These are phyloP conservation scores for Myrmophylax atrothorax DNA, from an alignment of 2,113 vertebrate species.

Conservation along the genomic window DNA sequence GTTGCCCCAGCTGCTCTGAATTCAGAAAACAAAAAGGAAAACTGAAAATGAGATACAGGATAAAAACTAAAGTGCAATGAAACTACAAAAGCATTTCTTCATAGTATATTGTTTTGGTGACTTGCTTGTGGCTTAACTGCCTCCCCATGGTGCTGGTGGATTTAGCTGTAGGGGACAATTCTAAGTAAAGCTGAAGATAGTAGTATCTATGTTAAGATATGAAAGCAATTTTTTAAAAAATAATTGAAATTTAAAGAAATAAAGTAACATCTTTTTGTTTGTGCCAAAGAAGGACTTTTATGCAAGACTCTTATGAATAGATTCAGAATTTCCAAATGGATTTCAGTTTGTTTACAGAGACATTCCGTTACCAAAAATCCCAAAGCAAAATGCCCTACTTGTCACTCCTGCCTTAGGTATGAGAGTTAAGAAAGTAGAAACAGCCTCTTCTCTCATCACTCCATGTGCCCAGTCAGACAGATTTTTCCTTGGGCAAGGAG, in stretches of 20 bases:
- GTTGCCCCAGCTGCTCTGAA: neutral
- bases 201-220: neutral
- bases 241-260: neutral
- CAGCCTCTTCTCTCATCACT: neutral
- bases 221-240: neutral
- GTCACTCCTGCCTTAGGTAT: neutral
- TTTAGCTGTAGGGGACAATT: neutral
- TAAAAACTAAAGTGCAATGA: neutral
- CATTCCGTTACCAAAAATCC: neutral
- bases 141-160: neutral
- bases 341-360: neutral
- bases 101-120: neutral
- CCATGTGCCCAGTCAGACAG: neutral
- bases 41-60: neutral
- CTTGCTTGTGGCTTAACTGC: neutral
- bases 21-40: neutral
- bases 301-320: neutral
- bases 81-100: neutral
- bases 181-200: neutral
- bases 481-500: neutral
- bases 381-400: neutral
- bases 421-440: neutral
- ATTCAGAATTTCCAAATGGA: neutral
- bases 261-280: neutral
- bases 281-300: neutral